Base-by-base conservation (phyloP, 2,113 vertebrate genomes). In the Heteronetta atricapilla region DNA sequence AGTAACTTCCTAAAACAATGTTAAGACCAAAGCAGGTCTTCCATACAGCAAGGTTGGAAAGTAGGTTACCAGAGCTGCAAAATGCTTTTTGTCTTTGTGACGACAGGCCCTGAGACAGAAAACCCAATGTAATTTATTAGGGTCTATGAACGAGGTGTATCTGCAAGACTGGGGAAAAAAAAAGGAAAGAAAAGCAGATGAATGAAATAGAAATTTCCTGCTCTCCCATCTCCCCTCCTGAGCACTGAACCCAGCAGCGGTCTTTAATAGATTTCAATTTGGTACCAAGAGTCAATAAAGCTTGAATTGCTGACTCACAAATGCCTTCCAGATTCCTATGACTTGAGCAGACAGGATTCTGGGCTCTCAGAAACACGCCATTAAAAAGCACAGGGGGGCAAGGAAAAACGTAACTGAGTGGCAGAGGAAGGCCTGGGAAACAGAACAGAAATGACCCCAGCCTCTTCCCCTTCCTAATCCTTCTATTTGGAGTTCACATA, bases 391-490 rank as follows among this genome's bases (percentile, higher is more conserved):
- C 4, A 40, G 33, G 70, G 59, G 91, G 48, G 78, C 20, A 72
- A 46, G 26, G 11, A 52, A 69, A 91, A 56, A 52, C 0, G 2
- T 13, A 85, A 66, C 82, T 18, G 4, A 73, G 82, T 89, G 85
- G 79, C 55, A 44, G 69, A 67, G 44, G 68, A 90, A 91, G 48
- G 88, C 86, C 76, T 94, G 90, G 94, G 93, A 97, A 96, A 59
- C 50, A 93, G 84, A 86, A 90, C 69, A 67, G 48, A 81, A 55
- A 9, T 4, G 18, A 44, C 52, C 73, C 68, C 8, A 55, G 60
- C 46, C 31, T 68, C 75, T 80, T 82, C 34, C 89, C 62, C 50
- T 89, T 77, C 72, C 74, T 85, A 66, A 92, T 69, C 81, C 44
- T 94, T 16, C 64, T 53, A 44, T 76, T 33, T 84, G 90, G 62